Evolutionary conservation across 2,888 invertebrate genomes (phyloP), one percentile per base, ranked within the genome.

Genomic region (Anoncus sp.): DNA sequence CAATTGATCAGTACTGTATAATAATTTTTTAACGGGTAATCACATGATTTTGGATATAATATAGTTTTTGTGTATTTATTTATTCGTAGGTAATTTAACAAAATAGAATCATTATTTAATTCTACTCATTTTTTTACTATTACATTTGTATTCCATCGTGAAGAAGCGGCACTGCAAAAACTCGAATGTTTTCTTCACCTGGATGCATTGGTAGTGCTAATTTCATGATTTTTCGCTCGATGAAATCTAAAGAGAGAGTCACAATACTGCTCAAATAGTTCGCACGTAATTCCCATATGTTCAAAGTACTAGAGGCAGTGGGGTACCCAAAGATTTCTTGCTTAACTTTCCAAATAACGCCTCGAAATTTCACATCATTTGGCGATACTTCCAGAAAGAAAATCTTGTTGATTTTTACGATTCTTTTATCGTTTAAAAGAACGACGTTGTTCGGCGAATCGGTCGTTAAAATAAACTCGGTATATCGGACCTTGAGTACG

Each of bases 371-470:
- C 2, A 53, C 45, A 18, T 67, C 53, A 7, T 31, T n/a, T 27
- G 49, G 35, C 5, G 49, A 63, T n/a, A 22, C 35, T 20, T 49
- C 35, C 3, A 12, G 1, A 49, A 10, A 35, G 10, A 63, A 53
- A n/a, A 60, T 47, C 10, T 40, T 65, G 5, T 7, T 14, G 18
- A 73, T 73, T 47, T 65, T 12, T 0, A 65, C 3, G 1, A 73
- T 45, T 12, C 47, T 67, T 31, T 24, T 51, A 20, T 74, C 51
- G 38, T 12, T 57, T 14, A 59, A 16, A 5, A 67, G 18, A 0
- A 75, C 43, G 20, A 75, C 7, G 35, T 73, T 69, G 20, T 77
- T 38, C 3, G 73, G 67, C 5, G 45, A 45, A n/a, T 40, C 12
- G 12, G 43, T 53, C 18, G 45, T 62, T n/a, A 73, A 16, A 38